Percentiles rank a stretch among this genome's conserved stretches.
These are phyloP conservation scores for Azemiops feae DNA, from an alignment of 2,113 vertebrate genomes.

Conservation along the genomic window DNA sequence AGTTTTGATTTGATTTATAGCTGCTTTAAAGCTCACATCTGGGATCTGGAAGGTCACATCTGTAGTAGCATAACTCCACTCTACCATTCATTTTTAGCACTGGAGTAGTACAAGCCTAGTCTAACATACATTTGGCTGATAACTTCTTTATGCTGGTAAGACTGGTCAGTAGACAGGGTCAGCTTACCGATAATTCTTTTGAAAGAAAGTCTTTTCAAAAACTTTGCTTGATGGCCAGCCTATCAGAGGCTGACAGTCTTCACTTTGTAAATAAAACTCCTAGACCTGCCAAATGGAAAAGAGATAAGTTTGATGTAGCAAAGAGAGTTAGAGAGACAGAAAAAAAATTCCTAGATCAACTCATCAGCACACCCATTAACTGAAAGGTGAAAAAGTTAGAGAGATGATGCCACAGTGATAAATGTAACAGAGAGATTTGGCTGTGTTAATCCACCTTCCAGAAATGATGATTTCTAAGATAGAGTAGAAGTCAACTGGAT, in stretches of 20 bases:
- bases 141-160: neutral
- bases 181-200: neutral
- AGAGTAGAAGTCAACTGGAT: neutral
- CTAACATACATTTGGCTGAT: neutral
- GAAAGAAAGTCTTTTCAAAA: neutral
- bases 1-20: slow-evolving; percentile 26
- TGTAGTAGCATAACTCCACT: neutral
- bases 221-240: neutral
- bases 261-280: neutral
- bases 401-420: neutral
- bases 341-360: neutral
- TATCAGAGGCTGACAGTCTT: neutral
- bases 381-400: neutral
- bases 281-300: neutral
- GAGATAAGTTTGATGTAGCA: neutral
- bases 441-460: neutral
- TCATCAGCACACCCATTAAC: neutral
- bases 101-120: neutral
- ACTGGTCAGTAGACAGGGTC: neutral
- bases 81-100: neutral
- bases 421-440: neutral
- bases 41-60: slow-evolving; percentile 6
- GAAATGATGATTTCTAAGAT: neutral
- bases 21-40: slow-evolving; percentile 19
- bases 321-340: neutral